Evolutionary conservation across 2,113 vertebrate species (phyloP), one percentile per base, ranked within the genome.

Genomic region (Dicaeum eximium): DNA sequence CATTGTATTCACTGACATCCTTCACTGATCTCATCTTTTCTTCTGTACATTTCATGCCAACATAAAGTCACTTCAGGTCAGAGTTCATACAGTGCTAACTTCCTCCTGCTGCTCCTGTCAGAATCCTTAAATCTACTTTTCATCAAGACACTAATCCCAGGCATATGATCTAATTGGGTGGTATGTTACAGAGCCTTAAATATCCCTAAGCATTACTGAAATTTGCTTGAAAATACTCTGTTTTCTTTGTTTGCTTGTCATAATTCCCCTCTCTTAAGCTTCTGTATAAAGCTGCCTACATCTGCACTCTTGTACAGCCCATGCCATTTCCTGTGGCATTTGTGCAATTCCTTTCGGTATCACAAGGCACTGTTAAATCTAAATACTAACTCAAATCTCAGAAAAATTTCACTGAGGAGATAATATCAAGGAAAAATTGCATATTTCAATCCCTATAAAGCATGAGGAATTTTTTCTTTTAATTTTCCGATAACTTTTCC

Each of bases 11-110:
- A 19, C 65, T 1, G 37, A 90, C 74, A 69, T 77, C 58, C 85
- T 92, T 86, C 90, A 79, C 92, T 95, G 96, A 96, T 88, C 78
- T 96, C 92, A 93, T 95, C 88, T 75, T 91, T 94, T 79, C 65
- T 90, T 94, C 74, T 88, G 62, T 53, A 72, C 25, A 23, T 45
- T 86, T 95, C 25, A 64, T 82, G 81, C 66, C 74, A 90, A 45
- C 37, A 72, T 18, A 75, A 93, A 94, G 93, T 82, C 92, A 75
- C n/a, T 88, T 82, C 53, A 75, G 93, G 92, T 92, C 96, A 80
- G 90, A 84, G 90, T 94, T 96, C 87, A 85, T 51, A 37, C 35
- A 74, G n/a, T 57, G 70, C 45, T 92, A 69, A 88, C 81, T 85
- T 94, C 73, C 58, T 91, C 66, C 88, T 75, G 74, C 78, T 85